Percentiles rank a stretch among this genome's conserved stretches.
These are phyloP conservation scores for Schizopygopsis malacanthus DNA, from an alignment of 2,797 vertebrate genomes.

Conservation along the genomic window DNA sequence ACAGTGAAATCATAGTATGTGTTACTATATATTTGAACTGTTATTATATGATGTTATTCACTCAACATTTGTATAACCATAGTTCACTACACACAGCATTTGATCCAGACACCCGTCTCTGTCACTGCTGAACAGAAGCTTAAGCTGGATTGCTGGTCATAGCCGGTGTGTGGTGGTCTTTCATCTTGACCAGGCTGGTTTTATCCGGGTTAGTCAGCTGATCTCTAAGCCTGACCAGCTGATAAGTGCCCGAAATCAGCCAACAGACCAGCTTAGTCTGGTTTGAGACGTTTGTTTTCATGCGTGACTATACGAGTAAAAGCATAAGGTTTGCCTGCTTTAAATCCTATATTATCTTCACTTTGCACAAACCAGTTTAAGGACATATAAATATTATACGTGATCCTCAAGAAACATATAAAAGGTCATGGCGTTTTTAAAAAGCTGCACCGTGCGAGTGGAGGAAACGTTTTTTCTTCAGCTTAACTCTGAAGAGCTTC, in stretches of 20 bases:
- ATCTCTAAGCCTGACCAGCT: neutral
- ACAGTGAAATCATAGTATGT: neutral
- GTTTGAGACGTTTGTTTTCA: neutral
- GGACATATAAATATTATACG: neutral
- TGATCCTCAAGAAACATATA: neutral
- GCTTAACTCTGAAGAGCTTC: slow-evolving; percentile 57
- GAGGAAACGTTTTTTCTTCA: no score
- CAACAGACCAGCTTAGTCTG: neutral
- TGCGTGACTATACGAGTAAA: neutral
- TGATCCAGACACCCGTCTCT: neutral
- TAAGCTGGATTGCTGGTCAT: neutral
- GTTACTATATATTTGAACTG: neutral
- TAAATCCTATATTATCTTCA: neutral
- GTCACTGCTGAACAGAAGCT: neutral
- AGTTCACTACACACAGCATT: neutral
- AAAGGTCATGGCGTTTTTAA: neutral
- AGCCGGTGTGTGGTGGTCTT: neutral
- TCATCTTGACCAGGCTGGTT: neutral
- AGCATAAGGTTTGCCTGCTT: neutral
- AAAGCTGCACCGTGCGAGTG: neutral
- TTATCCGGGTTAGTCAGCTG: neutral
- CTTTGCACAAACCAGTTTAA: neutral
- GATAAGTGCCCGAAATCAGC: neutral
- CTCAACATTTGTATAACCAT: neutral
- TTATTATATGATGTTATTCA: neutral